phyloP scores from a whole-genome alignment of 2,888 invertebrate species.

The Cheilosia variabilis region DNA sequence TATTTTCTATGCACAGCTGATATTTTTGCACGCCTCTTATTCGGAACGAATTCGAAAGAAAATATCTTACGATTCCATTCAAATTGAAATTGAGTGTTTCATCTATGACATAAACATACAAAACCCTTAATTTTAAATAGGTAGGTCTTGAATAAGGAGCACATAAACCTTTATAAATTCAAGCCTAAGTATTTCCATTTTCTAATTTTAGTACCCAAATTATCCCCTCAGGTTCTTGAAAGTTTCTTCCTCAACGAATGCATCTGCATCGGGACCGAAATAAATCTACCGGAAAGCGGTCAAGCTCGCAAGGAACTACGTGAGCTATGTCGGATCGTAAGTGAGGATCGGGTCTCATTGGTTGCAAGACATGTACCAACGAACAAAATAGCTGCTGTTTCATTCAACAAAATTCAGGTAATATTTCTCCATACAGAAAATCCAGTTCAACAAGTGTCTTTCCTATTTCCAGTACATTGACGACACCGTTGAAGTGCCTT shows the following conservation, averaged over 20 bases:
- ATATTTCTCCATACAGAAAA: slow-evolving; percentile 41
- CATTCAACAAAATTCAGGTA: slow-evolving; percentile 89
- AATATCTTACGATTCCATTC: too few species aligned
- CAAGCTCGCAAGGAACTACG: slow-evolving; percentile 86
- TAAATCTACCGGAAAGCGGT: slow-evolving; percentile 85
- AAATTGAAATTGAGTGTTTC: too few species aligned
- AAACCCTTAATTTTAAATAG: too few species aligned
- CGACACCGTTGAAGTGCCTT: slow-evolving; percentile 78
- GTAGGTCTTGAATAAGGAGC: too few species aligned
- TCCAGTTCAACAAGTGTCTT: background rate
- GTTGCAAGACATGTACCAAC: slow-evolving; percentile 86
- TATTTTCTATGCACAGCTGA: background rate
- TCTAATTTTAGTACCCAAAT: slow-evolving; percentile 18
- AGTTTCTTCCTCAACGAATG: slow-evolving; percentile 87
- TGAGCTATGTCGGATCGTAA: slow-evolving; percentile 86
- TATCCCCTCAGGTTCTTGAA: slow-evolving; percentile 79
- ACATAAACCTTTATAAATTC: too few species aligned
- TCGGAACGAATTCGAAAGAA: too few species aligned
- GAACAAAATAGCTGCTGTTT: slow-evolving; percentile 86
- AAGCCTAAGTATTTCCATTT: background rate
- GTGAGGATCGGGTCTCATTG: slow-evolving; percentile 87
- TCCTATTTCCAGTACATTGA: slow-evolving; percentile 77
- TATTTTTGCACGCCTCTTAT: too few species aligned
- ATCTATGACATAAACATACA: too few species aligned
- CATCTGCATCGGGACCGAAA: slow-evolving; percentile 85